Conservation (phyloP, 2,888 invertebrate genomes). For the Nomada hirtipes region DNA sequence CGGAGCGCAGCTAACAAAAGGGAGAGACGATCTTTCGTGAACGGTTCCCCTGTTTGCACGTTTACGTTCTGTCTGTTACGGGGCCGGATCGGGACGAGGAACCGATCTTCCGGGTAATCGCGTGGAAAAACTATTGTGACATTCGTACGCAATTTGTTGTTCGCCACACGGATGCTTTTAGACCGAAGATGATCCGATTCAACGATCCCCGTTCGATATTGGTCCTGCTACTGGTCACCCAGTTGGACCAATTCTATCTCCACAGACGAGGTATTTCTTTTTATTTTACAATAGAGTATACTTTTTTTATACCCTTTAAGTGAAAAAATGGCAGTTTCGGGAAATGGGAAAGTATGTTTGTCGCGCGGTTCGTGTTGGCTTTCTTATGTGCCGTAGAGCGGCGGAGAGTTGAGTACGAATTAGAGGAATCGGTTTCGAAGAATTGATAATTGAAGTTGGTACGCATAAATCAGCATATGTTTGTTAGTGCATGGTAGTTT, state of each 20-base stretch:
- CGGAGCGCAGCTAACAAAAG: slow-evolving; percentile 47
- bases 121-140: slow-evolving; percentile 6
- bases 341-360: not conserved
- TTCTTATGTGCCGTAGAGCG: not conserved
- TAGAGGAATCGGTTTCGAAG: slow-evolving; percentile 25
- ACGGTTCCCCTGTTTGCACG: not conserved
- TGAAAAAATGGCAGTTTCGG: too few species aligned
- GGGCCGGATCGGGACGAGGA: not conserved
- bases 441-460: slow-evolving; percentile 30
- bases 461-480: not conserved
- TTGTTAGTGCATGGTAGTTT: too few species aligned
- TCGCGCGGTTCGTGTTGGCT: not conserved
- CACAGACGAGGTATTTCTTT: slow-evolving; percentile 52
- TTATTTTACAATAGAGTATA: too few species aligned
- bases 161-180: slow-evolving; percentile 13
- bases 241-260: slow-evolving; percentile 50
- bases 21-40: slow-evolving; percentile 13
- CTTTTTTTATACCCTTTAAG: too few species aligned
- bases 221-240: slow-evolving; percentile 48
- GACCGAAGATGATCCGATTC: slow-evolving; percentile 51
- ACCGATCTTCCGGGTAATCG: not conserved
- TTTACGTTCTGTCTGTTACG: not conserved
- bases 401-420: not conserved
- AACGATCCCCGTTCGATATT: slow-evolving; percentile 36
- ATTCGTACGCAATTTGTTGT: not conserved